These are phyloP conservation scores for Ariolimax columbianus DNA, from an alignment of 2,888 invertebrate genomes.

Conservation along the genomic window DNA sequence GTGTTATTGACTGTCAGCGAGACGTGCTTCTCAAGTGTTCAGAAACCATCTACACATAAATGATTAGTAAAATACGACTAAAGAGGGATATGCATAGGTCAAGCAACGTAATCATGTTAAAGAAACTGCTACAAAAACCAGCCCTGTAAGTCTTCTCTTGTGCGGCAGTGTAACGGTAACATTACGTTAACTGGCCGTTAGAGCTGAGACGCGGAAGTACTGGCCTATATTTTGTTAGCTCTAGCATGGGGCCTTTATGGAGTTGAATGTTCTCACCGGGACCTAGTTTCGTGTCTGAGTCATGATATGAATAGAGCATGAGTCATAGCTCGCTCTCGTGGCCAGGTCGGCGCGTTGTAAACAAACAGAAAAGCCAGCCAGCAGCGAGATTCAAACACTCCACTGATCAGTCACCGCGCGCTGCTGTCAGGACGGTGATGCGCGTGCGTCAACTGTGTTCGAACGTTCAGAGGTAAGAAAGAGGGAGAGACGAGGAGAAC, in stretches of 20 bases:
- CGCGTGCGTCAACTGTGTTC: constrained; percentile 22
- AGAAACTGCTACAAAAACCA: too few relatives aligned
- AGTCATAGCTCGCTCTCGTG: constrained; percentile 25
- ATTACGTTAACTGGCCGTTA: too few relatives aligned
- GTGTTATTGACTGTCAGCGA: too few relatives aligned
- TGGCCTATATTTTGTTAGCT: not conserved
- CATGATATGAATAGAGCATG: constrained; percentile 24
- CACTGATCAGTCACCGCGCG: not conserved
- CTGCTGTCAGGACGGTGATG: not conserved
- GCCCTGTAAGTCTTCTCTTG: too few relatives aligned
- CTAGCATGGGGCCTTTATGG: not conserved
- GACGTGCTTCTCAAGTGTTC: too few relatives aligned
- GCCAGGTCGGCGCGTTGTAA: constrained; percentile 5
- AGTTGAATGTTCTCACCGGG: not conserved
- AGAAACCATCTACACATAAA: too few relatives aligned
- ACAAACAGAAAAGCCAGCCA: constrained; percentile 20
- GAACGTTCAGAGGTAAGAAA: too few relatives aligned
- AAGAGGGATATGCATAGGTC: too few relatives aligned
- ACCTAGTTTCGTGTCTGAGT: constrained; percentile 17
- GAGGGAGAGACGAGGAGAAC: not conserved
- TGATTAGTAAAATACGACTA: too few relatives aligned
- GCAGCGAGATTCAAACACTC: not conserved
- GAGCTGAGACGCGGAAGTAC: too few relatives aligned
- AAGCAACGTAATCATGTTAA: too few relatives aligned
- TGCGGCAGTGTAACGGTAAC: too few relatives aligned